phyloP scores from a whole-genome alignment of 2,888 invertebrate species.

The Ochropacha duplaris region DNA sequence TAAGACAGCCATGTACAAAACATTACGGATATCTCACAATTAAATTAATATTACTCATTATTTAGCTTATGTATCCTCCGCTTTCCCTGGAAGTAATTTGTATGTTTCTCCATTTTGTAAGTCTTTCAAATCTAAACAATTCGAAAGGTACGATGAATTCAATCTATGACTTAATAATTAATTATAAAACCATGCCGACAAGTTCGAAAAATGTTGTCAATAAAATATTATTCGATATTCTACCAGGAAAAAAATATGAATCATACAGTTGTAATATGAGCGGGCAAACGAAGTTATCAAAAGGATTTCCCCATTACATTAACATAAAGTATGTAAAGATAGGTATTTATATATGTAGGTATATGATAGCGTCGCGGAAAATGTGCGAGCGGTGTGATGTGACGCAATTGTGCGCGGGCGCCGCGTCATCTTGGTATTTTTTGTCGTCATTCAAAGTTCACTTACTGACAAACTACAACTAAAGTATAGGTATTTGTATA shows the following conservation, averaged over 20 bases:
- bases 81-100: too few relatives aligned
- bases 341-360: too few relatives aligned
- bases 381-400: too few relatives aligned
- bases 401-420: slow-evolving; percentile 42
- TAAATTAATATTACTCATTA: too few relatives aligned
- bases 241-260: slow-evolving; percentile 22
- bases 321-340: slow-evolving; percentile 10
- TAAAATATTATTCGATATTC: slow-evolving; percentile 14
- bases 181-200: too few relatives aligned
- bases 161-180: too few relatives aligned
- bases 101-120: too few relatives aligned
- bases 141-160: too few relatives aligned
- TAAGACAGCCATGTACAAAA: not conserved
- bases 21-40: too few relatives aligned
- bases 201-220: not conserved
- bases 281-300: slow-evolving; percentile 14
- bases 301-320: slow-evolving; percentile 38
- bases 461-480: not conserved
- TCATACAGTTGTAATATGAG: slow-evolving; percentile 22
- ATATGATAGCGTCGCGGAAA: slow-evolving; percentile 6
- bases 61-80: too few relatives aligned
- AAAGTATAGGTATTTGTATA: too few relatives aligned
- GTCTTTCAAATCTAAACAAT: too few relatives aligned
- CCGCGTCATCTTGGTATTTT: slow-evolving; percentile 32
- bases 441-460: not conserved